Conservation (phyloP, 2,888 invertebrate species). For the Erebia aethiops region DNA sequence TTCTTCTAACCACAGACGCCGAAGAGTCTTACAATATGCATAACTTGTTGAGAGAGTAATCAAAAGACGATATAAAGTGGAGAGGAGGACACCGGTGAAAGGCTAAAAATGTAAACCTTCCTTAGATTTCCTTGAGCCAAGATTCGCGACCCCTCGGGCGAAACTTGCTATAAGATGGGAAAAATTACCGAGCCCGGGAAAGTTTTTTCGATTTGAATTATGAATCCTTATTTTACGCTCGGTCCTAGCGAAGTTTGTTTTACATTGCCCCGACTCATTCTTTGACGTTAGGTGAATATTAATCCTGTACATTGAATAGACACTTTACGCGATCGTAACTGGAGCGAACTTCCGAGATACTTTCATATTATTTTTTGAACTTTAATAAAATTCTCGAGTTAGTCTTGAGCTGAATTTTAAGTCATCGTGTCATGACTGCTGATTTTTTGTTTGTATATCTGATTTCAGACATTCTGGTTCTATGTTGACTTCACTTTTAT, state of each 20-base stretch:
- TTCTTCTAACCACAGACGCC: slow-evolving; percentile 65
- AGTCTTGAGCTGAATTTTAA: slow-evolving; percentile 27
- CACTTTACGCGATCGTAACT: slow-evolving; percentile 43
- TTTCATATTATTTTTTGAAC: slow-evolving; percentile 29
- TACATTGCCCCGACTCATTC: slow-evolving; percentile 67
- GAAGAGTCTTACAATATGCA: slow-evolving; percentile 79
- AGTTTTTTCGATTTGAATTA: slow-evolving; percentile 83
- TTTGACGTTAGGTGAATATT: slow-evolving; percentile 66
- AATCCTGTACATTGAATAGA: slow-evolving; percentile 59
- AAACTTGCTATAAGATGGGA: slow-evolving; percentile 80
- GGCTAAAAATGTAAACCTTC: slow-evolving; percentile 82
- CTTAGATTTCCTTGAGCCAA: slow-evolving; percentile 75
- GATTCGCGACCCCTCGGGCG: slow-evolving; percentile 73
- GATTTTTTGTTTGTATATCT: background rate
- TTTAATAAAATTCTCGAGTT: slow-evolving; percentile 28
- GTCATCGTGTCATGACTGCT: background rate
- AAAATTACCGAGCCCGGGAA: slow-evolving; percentile 78
- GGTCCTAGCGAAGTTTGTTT: slow-evolving; percentile 74
- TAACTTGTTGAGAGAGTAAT: slow-evolving; percentile 83
- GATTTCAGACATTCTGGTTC: background rate
- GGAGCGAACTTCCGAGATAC: slow-evolving; percentile 31
- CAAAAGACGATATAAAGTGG: slow-evolving; percentile 82
- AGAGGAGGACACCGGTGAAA: slow-evolving; percentile 78
- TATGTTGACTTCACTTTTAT: too few relatives aligned
- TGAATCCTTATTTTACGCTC: slow-evolving; percentile 81